Evolutionary conservation across 2,888 invertebrate genomes (phyloP).

Genomic region (Lissonota sp.): DNA sequence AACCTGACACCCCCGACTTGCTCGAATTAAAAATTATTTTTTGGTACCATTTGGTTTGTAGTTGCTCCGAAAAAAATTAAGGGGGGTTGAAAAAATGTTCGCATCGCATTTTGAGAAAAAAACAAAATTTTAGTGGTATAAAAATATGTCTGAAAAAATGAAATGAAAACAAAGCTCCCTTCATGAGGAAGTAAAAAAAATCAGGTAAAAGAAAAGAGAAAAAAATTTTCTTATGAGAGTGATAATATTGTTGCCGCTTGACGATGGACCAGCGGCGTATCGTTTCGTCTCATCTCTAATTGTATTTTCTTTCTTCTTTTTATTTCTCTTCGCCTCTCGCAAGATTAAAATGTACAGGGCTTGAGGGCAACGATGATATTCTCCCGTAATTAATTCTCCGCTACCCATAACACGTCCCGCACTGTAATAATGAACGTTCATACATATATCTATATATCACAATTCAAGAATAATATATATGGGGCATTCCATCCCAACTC

Average conservation of each 20-base stretch:
- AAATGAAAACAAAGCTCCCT: no score
- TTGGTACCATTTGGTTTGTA: no score
- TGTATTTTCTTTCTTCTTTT: neutral
- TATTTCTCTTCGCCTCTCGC: conserved; percentile 8
- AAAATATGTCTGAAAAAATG: no score
- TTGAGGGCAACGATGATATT: conserved; percentile 41
- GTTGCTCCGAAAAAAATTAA: neutral
- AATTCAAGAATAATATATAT: neutral
- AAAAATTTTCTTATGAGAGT: conserved; percentile 2
- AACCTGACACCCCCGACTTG: no score
- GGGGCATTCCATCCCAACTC: neutral
- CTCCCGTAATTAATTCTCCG: conserved; percentile 42
- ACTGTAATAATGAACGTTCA: conserved; percentile 2
- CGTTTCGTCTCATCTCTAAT: conserved; percentile 39
- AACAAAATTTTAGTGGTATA: no score
- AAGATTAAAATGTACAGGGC: conserved; percentile 46
- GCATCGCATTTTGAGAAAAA: neutral
- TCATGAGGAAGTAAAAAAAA: neutral
- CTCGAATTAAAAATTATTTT: no score
- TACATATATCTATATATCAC: conserved; percentile 9
- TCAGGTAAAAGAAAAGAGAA: neutral
- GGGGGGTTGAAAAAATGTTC: neutral
- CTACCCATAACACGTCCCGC: no score
- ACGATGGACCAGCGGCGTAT: conserved; percentile 8
- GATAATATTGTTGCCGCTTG: conserved; percentile 17